Conservation (phyloP, 2,888 invertebrate species). For the Euzophera pinguis region DNA sequence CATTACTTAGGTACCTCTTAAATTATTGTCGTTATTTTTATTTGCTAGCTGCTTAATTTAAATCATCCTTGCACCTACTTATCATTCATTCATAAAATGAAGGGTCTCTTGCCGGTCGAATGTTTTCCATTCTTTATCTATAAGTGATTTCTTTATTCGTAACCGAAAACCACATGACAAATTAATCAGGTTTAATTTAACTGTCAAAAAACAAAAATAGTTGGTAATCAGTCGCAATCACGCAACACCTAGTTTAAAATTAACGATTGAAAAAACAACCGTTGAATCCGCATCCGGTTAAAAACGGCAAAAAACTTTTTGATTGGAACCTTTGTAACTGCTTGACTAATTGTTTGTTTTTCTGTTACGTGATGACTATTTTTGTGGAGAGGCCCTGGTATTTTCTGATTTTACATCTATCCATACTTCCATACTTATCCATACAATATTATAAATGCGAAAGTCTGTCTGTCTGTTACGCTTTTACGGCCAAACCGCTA, state of each 20-base stretch:
- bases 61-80: too few species aligned
- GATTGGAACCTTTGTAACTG: not conserved
- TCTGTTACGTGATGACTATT: not conserved
- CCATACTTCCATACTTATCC: too few species aligned
- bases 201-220: not conserved
- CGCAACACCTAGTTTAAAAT: constrained; percentile 1
- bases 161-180: not conserved
- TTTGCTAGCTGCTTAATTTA: too few species aligned
- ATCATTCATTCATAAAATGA: too few species aligned
- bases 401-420: not conserved
- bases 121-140: not conserved
- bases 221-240: not conserved
- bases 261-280: constrained; percentile 1
- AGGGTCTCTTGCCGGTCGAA: too few species aligned
- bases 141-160: not conserved
- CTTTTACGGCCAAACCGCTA: too few species aligned
- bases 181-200: not conserved
- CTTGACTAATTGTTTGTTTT: not conserved
- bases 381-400: not conserved
- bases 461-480: too few species aligned
- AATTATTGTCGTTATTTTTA: too few species aligned
- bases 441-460: too few species aligned
- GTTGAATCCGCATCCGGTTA: constrained; percentile 3
- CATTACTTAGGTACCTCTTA: too few species aligned
- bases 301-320: not conserved